Percentiles rank a stretch among this genome's conserved stretches.
Evolutionary conservation across 2,797 vertebrate genomes (phyloP).

Genomic region (Microchirus variegatus): DNA sequence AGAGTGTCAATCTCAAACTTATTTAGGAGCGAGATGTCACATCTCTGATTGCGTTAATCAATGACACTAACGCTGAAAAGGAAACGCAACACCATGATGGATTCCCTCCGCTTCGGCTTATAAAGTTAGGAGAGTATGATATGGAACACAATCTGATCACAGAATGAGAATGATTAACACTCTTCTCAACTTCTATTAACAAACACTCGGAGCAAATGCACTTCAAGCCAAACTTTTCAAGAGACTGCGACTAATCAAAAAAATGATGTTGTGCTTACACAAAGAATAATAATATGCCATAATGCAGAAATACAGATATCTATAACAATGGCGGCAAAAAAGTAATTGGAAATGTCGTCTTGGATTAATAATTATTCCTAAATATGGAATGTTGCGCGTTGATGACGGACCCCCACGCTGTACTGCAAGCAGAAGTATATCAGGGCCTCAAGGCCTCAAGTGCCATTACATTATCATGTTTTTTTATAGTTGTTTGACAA

Average conservation of each 20-base stretch:
- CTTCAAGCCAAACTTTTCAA: not conserved
- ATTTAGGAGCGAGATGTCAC: slow-evolving; percentile 56
- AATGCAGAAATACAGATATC: not conserved
- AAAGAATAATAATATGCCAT: no score
- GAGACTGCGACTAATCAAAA: no score
- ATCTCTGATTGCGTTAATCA: slow-evolving; percentile 73
- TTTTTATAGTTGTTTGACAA: no score
- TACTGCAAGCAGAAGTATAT: no score
- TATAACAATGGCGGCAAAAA: not conserved
- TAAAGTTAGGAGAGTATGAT: slow-evolving; percentile 54
- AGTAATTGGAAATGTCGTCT: not conserved
- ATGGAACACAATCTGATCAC: slow-evolving; percentile 40
- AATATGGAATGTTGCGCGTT: no score
- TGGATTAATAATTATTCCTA: no score
- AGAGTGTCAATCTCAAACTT: slow-evolving; percentile 72
- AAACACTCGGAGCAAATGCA: slow-evolving; percentile 44
- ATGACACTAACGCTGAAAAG: slow-evolving; percentile 53
- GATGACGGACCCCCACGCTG: no score
- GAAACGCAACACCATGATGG: slow-evolving; percentile 55
- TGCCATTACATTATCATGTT: no score
- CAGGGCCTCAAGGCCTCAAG: no score
- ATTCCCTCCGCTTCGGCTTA: slow-evolving; percentile 39
- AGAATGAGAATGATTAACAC: slow-evolving; percentile 28
- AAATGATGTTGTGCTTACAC: no score
- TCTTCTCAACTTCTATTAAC: slow-evolving; percentile 6